Evolutionary conservation across 2,113 vertebrate genomes (phyloP).

Genomic region (Egretta garzetta): DNA sequence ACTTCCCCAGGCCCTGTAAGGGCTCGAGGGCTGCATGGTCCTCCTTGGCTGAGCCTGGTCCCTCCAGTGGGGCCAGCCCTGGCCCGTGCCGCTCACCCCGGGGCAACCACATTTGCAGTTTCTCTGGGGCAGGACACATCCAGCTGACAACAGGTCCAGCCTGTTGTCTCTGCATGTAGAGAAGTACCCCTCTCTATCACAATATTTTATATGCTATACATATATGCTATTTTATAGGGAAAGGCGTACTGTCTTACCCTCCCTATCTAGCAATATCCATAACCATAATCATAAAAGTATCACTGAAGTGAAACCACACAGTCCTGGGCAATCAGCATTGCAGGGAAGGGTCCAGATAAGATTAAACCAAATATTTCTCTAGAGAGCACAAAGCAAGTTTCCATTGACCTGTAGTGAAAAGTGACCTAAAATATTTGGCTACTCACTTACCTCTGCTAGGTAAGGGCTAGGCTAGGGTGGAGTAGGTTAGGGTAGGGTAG

Average conservation of each 20-base stretch:
- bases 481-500: not conserved
- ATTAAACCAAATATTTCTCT: not conserved
- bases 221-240: not conserved
- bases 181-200: not conserved
- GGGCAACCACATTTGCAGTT: not conserved
- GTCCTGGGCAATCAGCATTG: not conserved
- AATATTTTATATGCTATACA: not conserved
- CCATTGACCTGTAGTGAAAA: not conserved
- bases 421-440: not conserved
- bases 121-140: not conserved
- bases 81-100: accelerated
- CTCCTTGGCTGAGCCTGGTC: not conserved
- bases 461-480: not conserved
- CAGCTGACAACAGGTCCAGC: not conserved
- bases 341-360: not conserved
- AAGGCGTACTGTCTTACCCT: not conserved
- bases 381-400: not conserved
- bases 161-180: not conserved
- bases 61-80: not conserved
- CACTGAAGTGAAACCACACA: not conserved
- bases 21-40: accelerated
- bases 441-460: not conserved
- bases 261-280: not conserved
- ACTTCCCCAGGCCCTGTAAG: not conserved
- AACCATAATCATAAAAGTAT: not conserved